Conservation (phyloP, 1,140 invertebrate genomes). For the Megathymus violae region DNA sequence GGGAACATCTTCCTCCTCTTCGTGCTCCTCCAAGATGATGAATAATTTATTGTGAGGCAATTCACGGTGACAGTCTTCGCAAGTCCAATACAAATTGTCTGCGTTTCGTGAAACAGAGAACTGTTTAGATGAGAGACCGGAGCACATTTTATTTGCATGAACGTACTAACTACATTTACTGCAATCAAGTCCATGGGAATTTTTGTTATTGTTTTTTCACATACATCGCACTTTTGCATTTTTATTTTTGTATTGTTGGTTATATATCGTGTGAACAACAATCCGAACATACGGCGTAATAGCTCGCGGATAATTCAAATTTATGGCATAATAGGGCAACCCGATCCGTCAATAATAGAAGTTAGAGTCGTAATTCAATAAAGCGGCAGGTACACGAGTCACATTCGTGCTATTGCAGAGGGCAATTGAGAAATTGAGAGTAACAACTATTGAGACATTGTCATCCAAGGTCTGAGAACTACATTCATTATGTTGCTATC, state of each 20-base stretch:
- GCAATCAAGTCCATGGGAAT: conserved; percentile 20
- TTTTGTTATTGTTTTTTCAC: conserved; percentile 29
- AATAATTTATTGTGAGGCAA: no score
- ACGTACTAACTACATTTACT: conserved; percentile 16
- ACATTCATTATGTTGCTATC: conserved; percentile 38
- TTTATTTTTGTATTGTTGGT: no score
- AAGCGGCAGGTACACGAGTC: conserved; percentile 40
- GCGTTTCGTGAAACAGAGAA: conserved; percentile 10
- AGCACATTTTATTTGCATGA: conserved; percentile 21
- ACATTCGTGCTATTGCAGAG: conserved; percentile 38
- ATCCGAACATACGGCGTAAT: no score
- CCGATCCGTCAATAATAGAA: no score
- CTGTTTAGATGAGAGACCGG: conserved; percentile 20
- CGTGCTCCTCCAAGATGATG: no score
- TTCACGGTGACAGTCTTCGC: conserved; percentile 17
- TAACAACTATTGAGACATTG: conserved; percentile 66
- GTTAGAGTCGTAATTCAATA: conserved; percentile 57
- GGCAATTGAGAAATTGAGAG: conserved; percentile 75
- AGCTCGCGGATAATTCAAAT: no score
- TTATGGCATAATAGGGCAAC: no score
- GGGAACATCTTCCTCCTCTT: conserved; percentile 15
- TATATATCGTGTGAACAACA: no score
- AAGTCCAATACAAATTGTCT: conserved; percentile 30
- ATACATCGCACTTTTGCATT: conserved; percentile 7
- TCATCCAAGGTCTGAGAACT: no score